Conservation (phyloP, 2,113 vertebrate species). For the Synchiropus splendidus region DNA sequence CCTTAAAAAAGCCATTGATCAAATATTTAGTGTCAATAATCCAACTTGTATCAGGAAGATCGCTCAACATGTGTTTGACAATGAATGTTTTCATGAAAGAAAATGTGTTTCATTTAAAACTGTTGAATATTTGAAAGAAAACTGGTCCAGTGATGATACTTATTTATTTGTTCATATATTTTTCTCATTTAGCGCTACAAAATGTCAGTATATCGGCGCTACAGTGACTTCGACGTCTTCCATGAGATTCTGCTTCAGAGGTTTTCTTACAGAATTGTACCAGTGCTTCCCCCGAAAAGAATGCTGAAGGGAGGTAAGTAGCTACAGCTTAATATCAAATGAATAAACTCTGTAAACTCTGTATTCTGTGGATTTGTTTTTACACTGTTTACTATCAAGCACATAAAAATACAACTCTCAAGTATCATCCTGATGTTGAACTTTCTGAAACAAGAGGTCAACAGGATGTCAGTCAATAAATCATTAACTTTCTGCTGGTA, state of each 20-base stretch:
- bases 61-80: background rate
- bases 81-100: background rate
- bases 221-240: slow-evolving; percentile 94
- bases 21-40: no score
- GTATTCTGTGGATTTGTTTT: no score
- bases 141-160: no score
- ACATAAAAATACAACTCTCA: background rate
- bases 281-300: slow-evolving; percentile 87
- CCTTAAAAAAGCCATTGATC: no score
- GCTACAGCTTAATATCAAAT: no score
- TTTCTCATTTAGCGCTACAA: slow-evolving; percentile 69
- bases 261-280: slow-evolving; percentile 90
- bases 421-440: no score
- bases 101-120: no score
- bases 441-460: no score
- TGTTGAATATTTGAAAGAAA: no score
- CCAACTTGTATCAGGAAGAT: no score
- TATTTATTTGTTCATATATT: background rate
- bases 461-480: no score
- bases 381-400: background rate
- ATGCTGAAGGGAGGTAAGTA: slow-evolving; percentile 83
- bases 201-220: slow-evolving; percentile 83
- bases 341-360: background rate
- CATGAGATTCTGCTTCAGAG: slow-evolving; percentile 88
- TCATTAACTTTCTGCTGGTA: no score